Percentiles rank a stretch among this genome's conserved stretches.
These are phyloP conservation scores for Orthosia gothica DNA, from an alignment of 2,888 invertebrate genomes.

Conservation along the genomic window DNA sequence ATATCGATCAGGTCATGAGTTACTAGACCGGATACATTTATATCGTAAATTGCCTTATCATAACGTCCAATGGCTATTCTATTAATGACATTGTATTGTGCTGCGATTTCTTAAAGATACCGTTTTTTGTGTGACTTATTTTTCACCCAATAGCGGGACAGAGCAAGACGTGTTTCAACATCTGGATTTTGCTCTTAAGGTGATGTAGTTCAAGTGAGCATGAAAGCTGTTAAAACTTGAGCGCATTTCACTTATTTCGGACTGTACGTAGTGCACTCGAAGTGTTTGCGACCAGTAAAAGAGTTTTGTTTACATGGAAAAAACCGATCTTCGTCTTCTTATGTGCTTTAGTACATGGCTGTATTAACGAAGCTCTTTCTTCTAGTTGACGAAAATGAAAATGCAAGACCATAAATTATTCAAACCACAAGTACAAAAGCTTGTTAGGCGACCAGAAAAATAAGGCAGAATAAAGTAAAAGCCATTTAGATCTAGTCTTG, in stretches of 20 bases:
- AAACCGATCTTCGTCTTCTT: constrained; percentile 29
- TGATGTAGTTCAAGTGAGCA: constrained; percentile 44
- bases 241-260: constrained; percentile 42
- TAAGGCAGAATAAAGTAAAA: constrained; percentile 41
- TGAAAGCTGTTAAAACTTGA: constrained; percentile 59
- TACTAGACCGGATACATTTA: constrained; percentile 69
- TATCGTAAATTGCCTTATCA: constrained; percentile 53
- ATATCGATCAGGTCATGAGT: constrained; percentile 62
- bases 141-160: background rate
- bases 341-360: constrained; percentile 7
- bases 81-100: constrained; percentile 55
- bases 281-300: constrained; percentile 41
- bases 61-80: constrained; percentile 52
- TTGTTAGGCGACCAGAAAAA: constrained; percentile 24
- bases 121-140: constrained; percentile 24
- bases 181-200: constrained; percentile 46
- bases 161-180: constrained; percentile 4
- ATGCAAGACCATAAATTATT: constrained; percentile 6
- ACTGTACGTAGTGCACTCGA: constrained; percentile 34
- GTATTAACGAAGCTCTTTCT: background rate
- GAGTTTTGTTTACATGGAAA: constrained; percentile 40
- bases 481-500: constrained; percentile 56
- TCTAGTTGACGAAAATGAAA: background rate
- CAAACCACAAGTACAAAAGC: constrained; percentile 13
- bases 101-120: constrained; percentile 44